Conservation (phyloP, 2,888 invertebrate species). For the Limnephilus rhombicus region DNA sequence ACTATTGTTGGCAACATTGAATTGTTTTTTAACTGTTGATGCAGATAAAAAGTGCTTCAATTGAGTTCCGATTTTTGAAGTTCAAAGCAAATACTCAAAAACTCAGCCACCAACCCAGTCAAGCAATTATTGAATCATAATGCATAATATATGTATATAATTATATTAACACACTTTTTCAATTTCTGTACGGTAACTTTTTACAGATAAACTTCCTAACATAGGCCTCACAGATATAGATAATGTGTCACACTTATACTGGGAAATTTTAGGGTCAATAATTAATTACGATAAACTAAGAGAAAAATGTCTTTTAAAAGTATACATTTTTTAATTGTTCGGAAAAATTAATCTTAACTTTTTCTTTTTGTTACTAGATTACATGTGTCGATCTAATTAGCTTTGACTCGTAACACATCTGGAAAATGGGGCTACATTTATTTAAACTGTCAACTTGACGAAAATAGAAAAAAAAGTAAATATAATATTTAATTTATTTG, state of each 20-base stretch:
- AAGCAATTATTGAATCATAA: background rate
- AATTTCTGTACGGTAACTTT: background rate
- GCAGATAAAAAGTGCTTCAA: background rate
- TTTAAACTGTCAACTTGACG: background rate
- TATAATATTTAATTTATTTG: no score
- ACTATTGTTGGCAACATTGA: background rate
- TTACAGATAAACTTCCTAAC: background rate
- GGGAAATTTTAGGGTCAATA: background rate
- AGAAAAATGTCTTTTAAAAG: background rate
- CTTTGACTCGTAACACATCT: background rate
- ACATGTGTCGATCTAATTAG: background rate
- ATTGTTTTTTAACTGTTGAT: background rate
- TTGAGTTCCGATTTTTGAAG: background rate
- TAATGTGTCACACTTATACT: background rate
- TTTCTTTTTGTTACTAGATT: background rate
- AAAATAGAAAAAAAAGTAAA: no score
- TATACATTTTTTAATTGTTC: background rate
- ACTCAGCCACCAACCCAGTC: background rate
- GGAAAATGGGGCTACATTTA: background rate
- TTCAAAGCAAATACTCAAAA: background rate
- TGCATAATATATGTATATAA: background rate
- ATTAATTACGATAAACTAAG: no score
- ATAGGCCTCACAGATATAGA: background rate
- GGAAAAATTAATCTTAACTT: background rate
- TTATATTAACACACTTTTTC: background rate